Evolutionary conservation across 2,113 vertebrate genomes (phyloP).

Genomic region (Cyprinodon tularosa): DNA sequence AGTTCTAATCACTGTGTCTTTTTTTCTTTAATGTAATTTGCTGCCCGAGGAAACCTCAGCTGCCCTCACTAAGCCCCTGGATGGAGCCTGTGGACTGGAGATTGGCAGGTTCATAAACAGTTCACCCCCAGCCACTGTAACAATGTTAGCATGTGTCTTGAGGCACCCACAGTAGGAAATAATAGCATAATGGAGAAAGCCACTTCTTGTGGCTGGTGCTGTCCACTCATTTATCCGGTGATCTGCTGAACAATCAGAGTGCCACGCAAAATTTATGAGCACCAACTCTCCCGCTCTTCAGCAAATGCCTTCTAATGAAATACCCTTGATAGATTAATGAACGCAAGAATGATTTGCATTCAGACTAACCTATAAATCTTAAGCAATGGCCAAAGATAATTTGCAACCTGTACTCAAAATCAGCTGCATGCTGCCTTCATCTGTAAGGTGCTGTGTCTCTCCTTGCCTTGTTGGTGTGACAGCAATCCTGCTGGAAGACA

Average conservation of each 20-base stretch:
- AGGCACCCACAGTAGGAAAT: constrained; percentile 41
- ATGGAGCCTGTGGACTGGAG: constrained; percentile 34
- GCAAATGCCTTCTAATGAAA: constrained; percentile 72
- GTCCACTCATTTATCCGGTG: constrained; percentile 59
- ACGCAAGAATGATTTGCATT: constrained; percentile 72
- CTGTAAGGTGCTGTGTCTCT: constrained; percentile 18
- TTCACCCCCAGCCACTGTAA: constrained; percentile 37
- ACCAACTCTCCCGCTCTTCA: constrained; percentile 50
- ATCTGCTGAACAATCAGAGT: constrained; percentile 78
- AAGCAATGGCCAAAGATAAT: constrained; percentile 56
- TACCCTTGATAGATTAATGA: constrained; percentile 71
- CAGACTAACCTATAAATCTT: constrained; percentile 66
- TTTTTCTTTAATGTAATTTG: constrained; percentile 40
- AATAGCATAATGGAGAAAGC: constrained; percentile 57
- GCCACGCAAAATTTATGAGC: constrained; percentile 73
- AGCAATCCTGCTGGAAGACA: constrained; percentile 12
- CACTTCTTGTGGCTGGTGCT: constrained; percentile 50
- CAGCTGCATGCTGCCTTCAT: constrained; percentile 37
- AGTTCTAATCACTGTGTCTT: constrained; percentile 18
- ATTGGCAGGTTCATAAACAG: constrained; percentile 63
- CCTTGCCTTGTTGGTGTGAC: neutral
- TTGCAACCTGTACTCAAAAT: constrained; percentile 57
- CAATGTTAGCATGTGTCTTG: constrained; percentile 60
- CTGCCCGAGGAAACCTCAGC: constrained; percentile 34
- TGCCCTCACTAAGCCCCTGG: constrained; percentile 32